Evolutionary conservation across 2,888 invertebrate species (phyloP).

Genomic region (Caenorhabditis panamensis): DNA sequence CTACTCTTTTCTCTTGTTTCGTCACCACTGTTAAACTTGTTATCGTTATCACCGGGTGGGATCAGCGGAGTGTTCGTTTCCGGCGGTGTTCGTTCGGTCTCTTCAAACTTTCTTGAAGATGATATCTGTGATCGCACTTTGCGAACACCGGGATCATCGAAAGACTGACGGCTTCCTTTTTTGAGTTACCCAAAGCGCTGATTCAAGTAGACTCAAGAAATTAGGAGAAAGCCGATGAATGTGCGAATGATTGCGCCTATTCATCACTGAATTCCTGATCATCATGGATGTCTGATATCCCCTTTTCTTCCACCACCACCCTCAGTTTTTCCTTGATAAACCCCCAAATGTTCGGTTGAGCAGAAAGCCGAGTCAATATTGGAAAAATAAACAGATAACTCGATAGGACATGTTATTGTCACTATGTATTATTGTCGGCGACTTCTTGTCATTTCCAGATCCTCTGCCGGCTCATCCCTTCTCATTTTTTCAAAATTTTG

Average conservation of each 20-base stretch:
- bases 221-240: slow-evolving; percentile 84
- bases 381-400: neutral
- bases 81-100: slow-evolving; percentile 15
- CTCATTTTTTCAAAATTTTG: too few species aligned
- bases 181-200: neutral
- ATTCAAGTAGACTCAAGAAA: neutral
- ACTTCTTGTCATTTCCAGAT: slow-evolving; percentile 29
- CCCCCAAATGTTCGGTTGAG: too few species aligned
- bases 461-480: neutral
- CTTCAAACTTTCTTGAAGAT: slow-evolving; percentile 3
- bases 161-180: neutral
- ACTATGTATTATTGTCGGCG: too few species aligned
- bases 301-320: neutral
- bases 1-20: slow-evolving; percentile 15
- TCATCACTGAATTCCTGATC: slow-evolving; percentile 22
- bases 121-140: slow-evolving; percentile 22
- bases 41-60: slow-evolving; percentile 37
- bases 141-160: slow-evolving; percentile 16
- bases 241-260: slow-evolving; percentile 84
- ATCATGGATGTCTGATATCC: slow-evolving; percentile 43
- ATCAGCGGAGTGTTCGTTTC: slow-evolving; percentile 23
- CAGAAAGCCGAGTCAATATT: slow-evolving; percentile 8
- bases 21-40: slow-evolving; percentile 32
- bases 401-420: slow-evolving; percentile 21
- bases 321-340: slow-evolving; percentile 5